Base-by-base conservation (phyloP, 37 sponge, comb jelly and placozoan species). In the Petrosia ficiformis region DNA sequence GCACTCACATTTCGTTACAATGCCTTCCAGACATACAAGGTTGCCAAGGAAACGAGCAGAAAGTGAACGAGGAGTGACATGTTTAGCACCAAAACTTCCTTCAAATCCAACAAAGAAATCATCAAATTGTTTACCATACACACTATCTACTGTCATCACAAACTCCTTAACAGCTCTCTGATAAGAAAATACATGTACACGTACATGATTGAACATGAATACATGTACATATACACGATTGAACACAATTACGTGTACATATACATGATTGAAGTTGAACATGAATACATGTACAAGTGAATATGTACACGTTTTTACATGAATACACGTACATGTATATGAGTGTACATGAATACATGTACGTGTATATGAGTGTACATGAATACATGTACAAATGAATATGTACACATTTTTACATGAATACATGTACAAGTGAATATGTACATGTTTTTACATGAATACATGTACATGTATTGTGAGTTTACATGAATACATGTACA, bases 71-170 rank as follows among this genome's bases (percentile, higher is more conserved):
- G 99, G 99, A 28, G 96, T 92, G 26, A 90, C 82, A 83, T 95
- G 95, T 76, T 92, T 94, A 33, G 93, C 43, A 3, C 99, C 95
- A 81, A 98, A 92, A 73, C 91, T 94, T 58, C 98, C 98, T 39
- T 94, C 98, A 87, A 97, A 94, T 0, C 99, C 99, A 67, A 98
- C 86, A 54, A 80, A 84, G 79, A 98, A 95, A 60, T 93, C 94
- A 54, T 92, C 94, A 77, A 84, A 84, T 42, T 87, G 77, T 33
- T 92, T 87, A 16, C 77, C 93, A 81, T 83, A 95, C 11, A 87
- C 84, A 69, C 86, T 79, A 80, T 98, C 99, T 2, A 94, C 74
- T 0, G 78, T 74, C 64, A 84, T 77, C 8, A 98, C 90, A 66
- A 67, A 87, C 52, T 98, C 96, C 40, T 74, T 87, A 44, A 98